Conservation (phyloP, 2,113 vertebrate species). For the Mus spicilegus region DNA sequence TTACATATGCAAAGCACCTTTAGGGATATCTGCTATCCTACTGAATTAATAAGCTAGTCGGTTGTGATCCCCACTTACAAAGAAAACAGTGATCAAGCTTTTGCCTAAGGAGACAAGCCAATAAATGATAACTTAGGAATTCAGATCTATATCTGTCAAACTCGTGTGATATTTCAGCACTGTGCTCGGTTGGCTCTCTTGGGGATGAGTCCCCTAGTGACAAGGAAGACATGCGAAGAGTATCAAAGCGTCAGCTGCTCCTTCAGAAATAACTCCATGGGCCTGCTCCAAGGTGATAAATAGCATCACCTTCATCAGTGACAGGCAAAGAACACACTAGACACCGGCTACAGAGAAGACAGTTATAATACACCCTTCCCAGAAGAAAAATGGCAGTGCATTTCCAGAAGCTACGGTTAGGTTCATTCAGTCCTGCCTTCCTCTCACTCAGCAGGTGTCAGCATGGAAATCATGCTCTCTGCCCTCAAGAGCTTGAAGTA, state of each 20-base stretch:
- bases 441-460: background rate
- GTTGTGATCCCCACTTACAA: background rate
- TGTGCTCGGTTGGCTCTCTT: background rate
- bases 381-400: background rate
- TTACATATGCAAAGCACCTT: background rate
- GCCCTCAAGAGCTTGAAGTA: background rate
- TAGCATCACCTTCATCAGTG: conserved; percentile 31
- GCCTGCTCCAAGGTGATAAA: background rate
- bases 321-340: conserved; percentile 28
- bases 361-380: conserved; percentile 14
- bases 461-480: background rate
- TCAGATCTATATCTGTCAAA: background rate
- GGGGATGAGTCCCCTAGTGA: background rate
- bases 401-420: background rate
- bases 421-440: background rate
- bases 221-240: background rate
- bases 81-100: background rate
- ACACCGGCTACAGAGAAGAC: background rate
- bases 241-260: background rate
- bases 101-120: background rate
- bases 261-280: background rate
- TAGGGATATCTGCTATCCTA: background rate
- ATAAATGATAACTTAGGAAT: background rate
- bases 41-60: background rate
- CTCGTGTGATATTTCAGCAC: background rate